phyloP scores from a whole-genome alignment of 1,140 invertebrate species.

The Pseudobourletiella spinata region DNA sequence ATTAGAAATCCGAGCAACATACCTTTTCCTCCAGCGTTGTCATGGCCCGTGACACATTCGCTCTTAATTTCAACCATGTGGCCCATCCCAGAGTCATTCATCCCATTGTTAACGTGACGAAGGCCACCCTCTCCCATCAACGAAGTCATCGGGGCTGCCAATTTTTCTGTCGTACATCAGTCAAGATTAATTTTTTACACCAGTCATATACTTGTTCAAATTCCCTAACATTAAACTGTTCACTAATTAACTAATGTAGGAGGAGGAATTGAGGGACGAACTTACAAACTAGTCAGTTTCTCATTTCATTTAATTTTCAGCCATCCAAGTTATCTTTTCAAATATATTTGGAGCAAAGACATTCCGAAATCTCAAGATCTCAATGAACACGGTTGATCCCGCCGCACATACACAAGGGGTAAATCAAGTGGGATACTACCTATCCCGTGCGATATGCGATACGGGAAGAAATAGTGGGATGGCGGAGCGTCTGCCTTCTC shows the following conservation, averaged over 20 bases:
- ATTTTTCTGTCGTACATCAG: slow-evolving; percentile 24
- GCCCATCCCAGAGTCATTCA: slow-evolving; percentile 8
- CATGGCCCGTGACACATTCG: slow-evolving; percentile 13
- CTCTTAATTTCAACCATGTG: slow-evolving; percentile 9
- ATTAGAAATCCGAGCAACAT: no score
- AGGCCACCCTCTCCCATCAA: slow-evolving; percentile 3
- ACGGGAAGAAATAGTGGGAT: no score
- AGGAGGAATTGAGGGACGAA: no score
- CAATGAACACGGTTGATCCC: no score
- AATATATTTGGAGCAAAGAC: neutral
- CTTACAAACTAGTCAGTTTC: no score
- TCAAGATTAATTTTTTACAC: neutral
- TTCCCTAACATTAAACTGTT: neutral
- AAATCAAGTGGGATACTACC: no score
- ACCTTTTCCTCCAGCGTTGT: slow-evolving; percentile 14
- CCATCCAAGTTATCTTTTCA: neutral
- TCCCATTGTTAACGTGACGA: slow-evolving; percentile 7
- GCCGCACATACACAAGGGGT: no score
- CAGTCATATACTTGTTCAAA: neutral
- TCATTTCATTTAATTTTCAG: no score
- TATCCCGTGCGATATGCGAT: no score
- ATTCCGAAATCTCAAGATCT: no score
- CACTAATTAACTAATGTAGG: neutral
- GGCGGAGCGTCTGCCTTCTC: no score
- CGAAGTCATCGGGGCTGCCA: slow-evolving; percentile 29